Percentiles rank a stretch among this genome's conserved stretches.
Conservation (phyloP, 2,113 vertebrate species). For the Panthera leo region DNA sequence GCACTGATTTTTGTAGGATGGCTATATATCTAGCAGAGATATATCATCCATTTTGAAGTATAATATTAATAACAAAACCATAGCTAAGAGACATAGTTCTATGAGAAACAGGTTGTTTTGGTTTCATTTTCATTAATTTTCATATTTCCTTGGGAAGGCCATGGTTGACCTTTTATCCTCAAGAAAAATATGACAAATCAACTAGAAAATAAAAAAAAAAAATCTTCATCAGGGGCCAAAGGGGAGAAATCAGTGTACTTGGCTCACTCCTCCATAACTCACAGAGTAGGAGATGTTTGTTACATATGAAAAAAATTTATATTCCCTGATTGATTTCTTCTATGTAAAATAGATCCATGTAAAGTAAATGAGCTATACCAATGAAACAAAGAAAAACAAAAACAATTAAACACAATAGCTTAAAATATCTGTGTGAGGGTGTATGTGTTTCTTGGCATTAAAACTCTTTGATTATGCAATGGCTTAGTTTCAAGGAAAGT, state of each 20-base stretch:
- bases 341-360: not conserved
- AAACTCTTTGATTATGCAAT: not conserved
- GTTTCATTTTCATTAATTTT: not conserved
- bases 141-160: not conserved
- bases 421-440: not conserved
- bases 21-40: not conserved
- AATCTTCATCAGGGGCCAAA: not conserved
- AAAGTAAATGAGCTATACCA: not conserved
- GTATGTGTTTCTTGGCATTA: not conserved
- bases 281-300: not conserved
- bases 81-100: not conserved
- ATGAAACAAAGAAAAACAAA: not conserved
- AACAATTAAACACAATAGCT: not conserved
- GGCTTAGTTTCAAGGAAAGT: not conserved
- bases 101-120: not conserved
- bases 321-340: not conserved
- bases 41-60: not conserved
- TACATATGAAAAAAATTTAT: not conserved
- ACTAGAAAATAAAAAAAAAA: not conserved
- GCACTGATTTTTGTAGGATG: not conserved
- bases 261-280: not conserved
- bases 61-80: slow-evolving; percentile 10
- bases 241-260: not conserved
- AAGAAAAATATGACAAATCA: not conserved
- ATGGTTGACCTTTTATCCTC: not conserved